Conservation (phyloP, 1,140 invertebrate genomes). For the Dreissena rostriformis region DNA sequence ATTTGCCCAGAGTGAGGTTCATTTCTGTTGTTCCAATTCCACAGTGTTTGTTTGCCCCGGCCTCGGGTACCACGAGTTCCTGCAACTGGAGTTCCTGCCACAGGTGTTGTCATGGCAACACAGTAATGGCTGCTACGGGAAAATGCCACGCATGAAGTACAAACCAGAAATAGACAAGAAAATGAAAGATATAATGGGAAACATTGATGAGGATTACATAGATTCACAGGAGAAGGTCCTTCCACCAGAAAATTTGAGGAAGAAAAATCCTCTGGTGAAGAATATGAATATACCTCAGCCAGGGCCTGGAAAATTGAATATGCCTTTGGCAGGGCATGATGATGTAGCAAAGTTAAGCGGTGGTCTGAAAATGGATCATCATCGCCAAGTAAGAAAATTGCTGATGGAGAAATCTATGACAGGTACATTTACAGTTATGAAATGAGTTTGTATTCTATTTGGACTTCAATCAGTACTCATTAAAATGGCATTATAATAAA, state of each 20-base stretch:
- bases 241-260: background rate
- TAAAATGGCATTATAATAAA: no score
- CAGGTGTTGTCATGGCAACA: slow-evolving; percentile 66
- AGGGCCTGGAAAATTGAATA: background rate
- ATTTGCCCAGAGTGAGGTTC: no score
- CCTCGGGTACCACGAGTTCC: slow-evolving; percentile 64
- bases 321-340: background rate
- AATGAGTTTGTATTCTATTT: background rate
- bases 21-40: no score
- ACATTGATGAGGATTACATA: slow-evolving; percentile 22
- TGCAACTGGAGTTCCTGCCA: slow-evolving; percentile 55
- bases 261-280: background rate
- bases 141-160: slow-evolving; percentile 25
- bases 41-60: slow-evolving; percentile 66
- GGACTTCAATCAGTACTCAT: no score
- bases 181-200: background rate
- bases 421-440: slow-evolving; percentile 41
- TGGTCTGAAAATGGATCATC: no score
- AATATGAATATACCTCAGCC: background rate
- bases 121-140: slow-evolving; percentile 66
- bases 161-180: background rate
- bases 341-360: background rate
- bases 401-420: slow-evolving; percentile 72
- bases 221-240: background rate
- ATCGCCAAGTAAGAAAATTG: slow-evolving; percentile 56